phyloP scores from a whole-genome alignment of 1,140 invertebrate species.

The Archivesica marissinica region DNA sequence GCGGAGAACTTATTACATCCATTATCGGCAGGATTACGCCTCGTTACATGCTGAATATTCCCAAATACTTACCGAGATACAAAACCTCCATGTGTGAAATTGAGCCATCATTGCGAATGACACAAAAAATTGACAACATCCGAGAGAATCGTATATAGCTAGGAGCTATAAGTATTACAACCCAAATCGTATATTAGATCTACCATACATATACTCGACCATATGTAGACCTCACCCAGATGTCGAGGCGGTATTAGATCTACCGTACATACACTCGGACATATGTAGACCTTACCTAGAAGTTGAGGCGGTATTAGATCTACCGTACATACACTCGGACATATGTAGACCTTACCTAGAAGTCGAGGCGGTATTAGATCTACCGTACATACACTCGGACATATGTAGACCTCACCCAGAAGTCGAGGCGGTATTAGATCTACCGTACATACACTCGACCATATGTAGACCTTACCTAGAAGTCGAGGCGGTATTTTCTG shows the following conservation, averaged over 20 bases:
- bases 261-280: neutral
- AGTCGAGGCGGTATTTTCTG: no score
- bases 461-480: no score
- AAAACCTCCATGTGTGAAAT: neutral
- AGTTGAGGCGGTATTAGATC: no score
- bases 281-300: neutral
- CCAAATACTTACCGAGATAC: slow-evolving; percentile 5
- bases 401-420: neutral
- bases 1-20: neutral
- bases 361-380: no score
- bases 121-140: no score
- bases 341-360: neutral
- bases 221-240: neutral
- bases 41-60: neutral
- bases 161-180: no score
- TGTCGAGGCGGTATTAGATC: no score
- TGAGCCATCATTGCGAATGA: neutral
- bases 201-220: neutral
- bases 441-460: no score
- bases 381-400: neutral
- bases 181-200: neutral
- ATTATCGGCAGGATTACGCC: neutral
- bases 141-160: no score
- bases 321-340: neutral
- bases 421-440: no score